Evolutionary conservation across 2,888 invertebrate genomes (phyloP).

Genomic region (Plemyria rubiginata): DNA sequence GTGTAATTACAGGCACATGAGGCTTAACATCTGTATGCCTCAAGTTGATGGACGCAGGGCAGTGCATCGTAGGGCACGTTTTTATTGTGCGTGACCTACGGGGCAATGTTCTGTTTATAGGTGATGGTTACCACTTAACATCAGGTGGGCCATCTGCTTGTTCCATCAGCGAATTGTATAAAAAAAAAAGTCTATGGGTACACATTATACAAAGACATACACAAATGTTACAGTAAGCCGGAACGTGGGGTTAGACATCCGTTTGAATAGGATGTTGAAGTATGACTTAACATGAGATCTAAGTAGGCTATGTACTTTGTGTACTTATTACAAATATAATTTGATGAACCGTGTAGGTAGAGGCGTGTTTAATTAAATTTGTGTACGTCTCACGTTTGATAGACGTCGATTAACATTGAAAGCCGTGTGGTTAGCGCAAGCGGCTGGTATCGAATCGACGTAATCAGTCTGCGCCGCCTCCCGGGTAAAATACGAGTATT

Average conservation of each 20-base stretch:
- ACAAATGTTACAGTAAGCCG: neutral
- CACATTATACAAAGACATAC: neutral
- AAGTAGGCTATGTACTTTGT: slow-evolving; percentile 1
- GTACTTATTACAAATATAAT: slow-evolving; percentile 52
- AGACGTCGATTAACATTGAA: slow-evolving; percentile 67
- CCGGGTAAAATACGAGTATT: neutral
- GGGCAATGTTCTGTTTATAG: no score
- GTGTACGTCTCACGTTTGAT: slow-evolving; percentile 69
- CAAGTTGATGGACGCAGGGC: no score
- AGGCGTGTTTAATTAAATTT: slow-evolving; percentile 77
- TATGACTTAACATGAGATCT: no score
- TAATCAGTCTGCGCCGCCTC: slow-evolving; percentile 47
- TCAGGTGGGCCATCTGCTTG: no score
- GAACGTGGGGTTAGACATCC: neutral
- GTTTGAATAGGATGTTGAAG: neutral
- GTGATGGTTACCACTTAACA: no score
- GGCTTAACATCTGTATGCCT: no score
- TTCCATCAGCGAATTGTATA: no score
- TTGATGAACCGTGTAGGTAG: slow-evolving; percentile 68
- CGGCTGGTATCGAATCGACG: slow-evolving; percentile 38
- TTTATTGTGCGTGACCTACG: no score
- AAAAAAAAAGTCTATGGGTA: no score
- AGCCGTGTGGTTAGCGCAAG: slow-evolving; percentile 58
- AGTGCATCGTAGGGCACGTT: no score
- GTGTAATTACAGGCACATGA: no score